phyloP scores from a whole-genome alignment of 2,888 invertebrate genomes.

The Oligia latruncula region DNA sequence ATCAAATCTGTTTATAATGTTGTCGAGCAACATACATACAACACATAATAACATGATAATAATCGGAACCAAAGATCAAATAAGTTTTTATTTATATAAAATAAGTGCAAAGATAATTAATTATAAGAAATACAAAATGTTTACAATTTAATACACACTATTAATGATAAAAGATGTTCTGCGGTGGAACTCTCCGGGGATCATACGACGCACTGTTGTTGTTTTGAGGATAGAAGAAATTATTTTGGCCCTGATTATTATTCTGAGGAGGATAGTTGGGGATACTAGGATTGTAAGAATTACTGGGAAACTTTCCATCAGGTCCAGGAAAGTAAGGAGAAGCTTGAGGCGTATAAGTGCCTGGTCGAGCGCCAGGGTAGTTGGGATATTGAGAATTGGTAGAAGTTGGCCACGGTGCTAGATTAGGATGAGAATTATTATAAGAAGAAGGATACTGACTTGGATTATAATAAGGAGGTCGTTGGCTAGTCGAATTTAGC shows the following conservation, averaged over 20 bases:
- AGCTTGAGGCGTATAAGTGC: slow-evolving; percentile 7
- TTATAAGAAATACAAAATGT: slow-evolving; percentile 13
- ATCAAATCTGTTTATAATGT: not conserved
- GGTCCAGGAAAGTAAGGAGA: slow-evolving; percentile 45
- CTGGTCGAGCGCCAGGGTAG: slow-evolving; percentile 19
- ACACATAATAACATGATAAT: slow-evolving; percentile 27
- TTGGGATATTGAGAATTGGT: slow-evolving; percentile 38
- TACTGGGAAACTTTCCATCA: slow-evolving; percentile 50
- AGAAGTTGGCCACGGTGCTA: slow-evolving; percentile 30
- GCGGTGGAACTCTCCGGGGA: slow-evolving; percentile 68
- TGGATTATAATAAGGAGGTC: slow-evolving; percentile 43
- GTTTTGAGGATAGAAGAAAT: slow-evolving; percentile 59
- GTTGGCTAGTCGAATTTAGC: slow-evolving; percentile 32
- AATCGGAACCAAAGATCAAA: slow-evolving; percentile 17
- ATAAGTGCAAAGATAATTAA: slow-evolving; percentile 21
- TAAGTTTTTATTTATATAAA: slow-evolving; percentile 15
- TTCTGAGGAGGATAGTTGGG: slow-evolving; percentile 61
- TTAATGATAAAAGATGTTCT: slow-evolving; percentile 67
- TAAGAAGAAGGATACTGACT: slow-evolving; percentile 40
- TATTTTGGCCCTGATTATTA: slow-evolving; percentile 48
- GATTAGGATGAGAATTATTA: slow-evolving; percentile 54
- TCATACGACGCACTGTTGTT: slow-evolving; percentile 65
- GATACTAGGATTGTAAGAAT: slow-evolving; percentile 59
- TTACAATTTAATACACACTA: slow-evolving; percentile 27
- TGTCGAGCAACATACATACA: slow-evolving; percentile 2